These are phyloP conservation scores for Taenioides sp. DNA, from an alignment of 2,797 vertebrate species.

Conservation along the genomic window DNA sequence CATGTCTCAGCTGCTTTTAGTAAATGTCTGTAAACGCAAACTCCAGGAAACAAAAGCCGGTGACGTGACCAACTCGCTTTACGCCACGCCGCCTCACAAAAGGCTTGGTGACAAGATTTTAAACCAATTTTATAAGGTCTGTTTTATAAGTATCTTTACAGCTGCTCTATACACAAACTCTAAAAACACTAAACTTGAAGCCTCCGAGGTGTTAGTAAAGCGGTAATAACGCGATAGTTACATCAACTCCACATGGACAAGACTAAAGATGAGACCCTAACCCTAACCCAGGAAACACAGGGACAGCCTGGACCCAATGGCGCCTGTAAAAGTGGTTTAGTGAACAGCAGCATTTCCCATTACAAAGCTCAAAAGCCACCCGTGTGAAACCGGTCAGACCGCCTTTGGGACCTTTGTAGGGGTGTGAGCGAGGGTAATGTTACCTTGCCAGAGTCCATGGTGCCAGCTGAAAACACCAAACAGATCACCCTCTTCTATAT, in stretches of 20 bases:
- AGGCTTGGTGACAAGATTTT: neutral
- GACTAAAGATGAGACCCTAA: neutral
- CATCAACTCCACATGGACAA: constrained; percentile 2
- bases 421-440: neutral
- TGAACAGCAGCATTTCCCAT: neutral
- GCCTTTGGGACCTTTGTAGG: neutral
- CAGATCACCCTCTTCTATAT: neutral
- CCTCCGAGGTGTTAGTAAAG: too few relatives aligned
- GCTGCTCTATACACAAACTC: neutral
- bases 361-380: neutral
- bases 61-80: neutral
- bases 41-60: constrained; percentile 2
- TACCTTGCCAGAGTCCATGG: constrained; percentile 76
- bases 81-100: neutral
- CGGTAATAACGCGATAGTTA: neutral
- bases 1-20: neutral
- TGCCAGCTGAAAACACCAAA: neutral
- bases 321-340: constrained; percentile 6
- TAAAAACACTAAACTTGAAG: too few relatives aligned
- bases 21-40: neutral
- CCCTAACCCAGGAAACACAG: neutral
- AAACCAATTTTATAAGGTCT: neutral
- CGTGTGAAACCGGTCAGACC: constrained; percentile 13
- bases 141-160: neutral
- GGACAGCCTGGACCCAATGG: constrained; percentile 20